phyloP scores from a whole-genome alignment of 2,888 invertebrate species.

The Drosophila antonietae region DNA sequence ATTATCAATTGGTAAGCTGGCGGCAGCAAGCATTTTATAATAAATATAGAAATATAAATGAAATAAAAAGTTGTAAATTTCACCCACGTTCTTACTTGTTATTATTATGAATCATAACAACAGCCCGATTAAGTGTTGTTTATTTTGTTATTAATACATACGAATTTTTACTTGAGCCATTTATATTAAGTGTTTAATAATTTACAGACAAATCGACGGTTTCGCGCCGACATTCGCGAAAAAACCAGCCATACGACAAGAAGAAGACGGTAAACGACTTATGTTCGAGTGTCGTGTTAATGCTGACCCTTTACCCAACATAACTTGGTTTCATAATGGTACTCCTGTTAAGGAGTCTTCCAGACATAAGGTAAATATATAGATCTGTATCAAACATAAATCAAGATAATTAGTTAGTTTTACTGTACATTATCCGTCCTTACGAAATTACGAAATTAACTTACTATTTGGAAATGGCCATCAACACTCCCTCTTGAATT shows the following conservation, averaged over 20 bases:
- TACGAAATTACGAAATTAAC: too few relatives aligned
- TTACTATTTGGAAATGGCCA: too few relatives aligned
- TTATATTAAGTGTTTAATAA: background rate
- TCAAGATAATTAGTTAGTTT: background rate
- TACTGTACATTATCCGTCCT: too few relatives aligned
- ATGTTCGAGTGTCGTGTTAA: conserved; percentile 97
- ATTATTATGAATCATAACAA: background rate
- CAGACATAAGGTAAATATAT: conserved; percentile 91
- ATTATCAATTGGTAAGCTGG: too few relatives aligned
- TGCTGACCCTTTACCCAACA: conserved; percentile 95
- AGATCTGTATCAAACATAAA: background rate
- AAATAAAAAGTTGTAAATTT: too few relatives aligned
- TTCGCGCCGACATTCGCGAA: conserved; percentile 99
- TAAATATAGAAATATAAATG: too few relatives aligned
- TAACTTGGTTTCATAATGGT: conserved; percentile 96
- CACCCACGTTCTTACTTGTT: too few relatives aligned
- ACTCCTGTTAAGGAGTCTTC: conserved; percentile 91
- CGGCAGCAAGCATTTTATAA: too few relatives aligned
- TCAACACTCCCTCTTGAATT: too few relatives aligned
- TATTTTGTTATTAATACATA: background rate
- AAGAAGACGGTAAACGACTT: conserved; percentile 97
- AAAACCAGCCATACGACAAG: conserved; percentile 98
- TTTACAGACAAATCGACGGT: conserved; percentile 96
- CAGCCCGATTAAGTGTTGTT: background rate
- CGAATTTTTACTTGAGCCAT: background rate